Base-by-base conservation (phyloP, 1,140 invertebrate species). In the Notospermus geniculatus region DNA sequence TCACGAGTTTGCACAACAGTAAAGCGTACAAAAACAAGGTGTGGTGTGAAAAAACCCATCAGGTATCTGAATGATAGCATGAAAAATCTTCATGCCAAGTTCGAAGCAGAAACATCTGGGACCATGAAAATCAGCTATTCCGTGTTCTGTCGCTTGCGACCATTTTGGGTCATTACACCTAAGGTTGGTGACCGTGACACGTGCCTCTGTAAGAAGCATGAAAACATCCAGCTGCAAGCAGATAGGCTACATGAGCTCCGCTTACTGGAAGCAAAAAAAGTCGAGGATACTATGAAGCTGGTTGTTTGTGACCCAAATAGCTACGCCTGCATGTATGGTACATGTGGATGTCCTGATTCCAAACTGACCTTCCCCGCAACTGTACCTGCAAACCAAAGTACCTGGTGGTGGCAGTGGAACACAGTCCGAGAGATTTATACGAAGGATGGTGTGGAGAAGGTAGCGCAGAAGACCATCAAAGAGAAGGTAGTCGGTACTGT, bases 111-210 rank as follows among this genome's bases (percentile, higher is more conserved):
- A 50, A 56, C n/a, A 53, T 41, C 25, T 36, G 32, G 4, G 32
- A 36, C 32, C 11, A 32, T n/a, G 19, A 56, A 61, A 55, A 61
- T 62, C 9, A 66, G 67, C 53, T 66, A 62, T 39, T 43, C 60
- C 45, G 32, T 30, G 15, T 65, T 68, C 52, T 68, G 54, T 55
- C 36, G 54, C 57, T 50, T 58, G 2, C 53, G 55, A 30, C 64
- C 61, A 22, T 68, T 68, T 54, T 68, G 36, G 53, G 64, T 66
- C 11, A 53, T 60, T 4, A 58, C 39, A 46, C 58, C 61, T 7
- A 60, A 30, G 25, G n/a, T 52, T 36, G 43, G 43, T 59, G 66
- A 65, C 52, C 32, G 63, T 46, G 56, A 66, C 23, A 68, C 64
- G 1, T 66, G 67, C 55, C 15, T 58, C 27, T 63, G 64, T 56